Base-by-base conservation (phyloP, 2,888 invertebrate genomes). In the Epirrita christyi region DNA sequence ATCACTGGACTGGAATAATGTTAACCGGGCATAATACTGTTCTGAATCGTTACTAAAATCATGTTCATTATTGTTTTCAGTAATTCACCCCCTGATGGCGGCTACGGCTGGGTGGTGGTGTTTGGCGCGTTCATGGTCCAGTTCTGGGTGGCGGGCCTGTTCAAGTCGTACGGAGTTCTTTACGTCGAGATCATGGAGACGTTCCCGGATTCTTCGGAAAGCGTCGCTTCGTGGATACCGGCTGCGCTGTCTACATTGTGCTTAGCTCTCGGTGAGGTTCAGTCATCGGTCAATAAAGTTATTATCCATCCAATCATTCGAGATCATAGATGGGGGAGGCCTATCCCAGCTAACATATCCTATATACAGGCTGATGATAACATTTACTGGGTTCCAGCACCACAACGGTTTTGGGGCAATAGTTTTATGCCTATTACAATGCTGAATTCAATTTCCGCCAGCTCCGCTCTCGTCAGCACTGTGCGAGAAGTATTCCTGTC, bases 161-260 rank as follows among this genome's bases (percentile, higher is more conserved):
- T 96, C 73, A 96, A 96, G 79, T 96, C 96, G 0, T 96, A 96
- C 74, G 96, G 96, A 0, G 96, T 96, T 13, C 89, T 96, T 0
- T 96, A 96, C 71, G 95, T 96, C 56, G 96, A 96, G 84, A 95
- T 96, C 55, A 94, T 96, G 93, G 96, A 96, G 80, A 95, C 95
- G 0, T 96, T 96, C 80, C 94, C 95, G 0, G 95, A 95, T 50
- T 94, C 95, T 0, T 94, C 96, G 0, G 95, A 95, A 29, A 93
- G 95, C 0, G 94, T 96, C 0, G 96, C 96, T 0, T 95, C 96
- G 0, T 96, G 96, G 96, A 96, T 96, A 68, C 96, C 96, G 0
- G 96, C 96, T 0, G 95, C 96, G 32, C 84, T 96, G 41, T 96
- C 96, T 0, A 96, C 95, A 3, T 87, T 96, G 11, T 96, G 96